Evolutionary conservation across 2,888 invertebrate species (phyloP).

Genomic region (Thecophora atra): DNA sequence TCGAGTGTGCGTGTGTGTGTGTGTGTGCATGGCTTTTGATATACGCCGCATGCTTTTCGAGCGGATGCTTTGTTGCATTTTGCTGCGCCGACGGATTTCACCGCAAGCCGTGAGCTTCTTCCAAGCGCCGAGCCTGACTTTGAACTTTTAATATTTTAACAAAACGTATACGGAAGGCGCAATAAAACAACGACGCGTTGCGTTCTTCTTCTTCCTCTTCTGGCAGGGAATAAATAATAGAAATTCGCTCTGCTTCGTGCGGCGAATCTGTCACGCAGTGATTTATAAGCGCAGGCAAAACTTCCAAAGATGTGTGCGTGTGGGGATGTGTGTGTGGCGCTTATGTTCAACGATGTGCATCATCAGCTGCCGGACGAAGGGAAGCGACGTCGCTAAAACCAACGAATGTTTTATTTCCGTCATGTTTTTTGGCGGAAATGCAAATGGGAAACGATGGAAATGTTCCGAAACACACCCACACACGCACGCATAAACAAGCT

Average conservation of each 20-base stretch:
- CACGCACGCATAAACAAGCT: not conserved
- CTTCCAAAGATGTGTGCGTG: conserved; percentile 35
- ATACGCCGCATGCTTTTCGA: not conserved
- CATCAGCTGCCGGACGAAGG: conserved; percentile 29
- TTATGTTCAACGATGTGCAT: not conserved
- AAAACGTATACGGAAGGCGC: no score
- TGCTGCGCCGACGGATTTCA: not conserved
- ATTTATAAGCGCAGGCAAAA: conserved; percentile 31
- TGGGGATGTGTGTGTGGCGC: no score
- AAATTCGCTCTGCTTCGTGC: no score
- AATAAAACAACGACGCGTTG: no score
- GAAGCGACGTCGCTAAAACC: conserved; percentile 35
- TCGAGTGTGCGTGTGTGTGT: not conserved
- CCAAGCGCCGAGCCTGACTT: not conserved
- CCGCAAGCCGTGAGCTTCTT: conserved; percentile 9
- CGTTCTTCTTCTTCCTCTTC: no score
- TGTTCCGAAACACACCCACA: not conserved
- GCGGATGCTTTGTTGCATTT: not conserved
- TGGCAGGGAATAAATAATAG: no score
- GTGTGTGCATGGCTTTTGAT: not conserved
- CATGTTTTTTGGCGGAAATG: conserved; percentile 41
- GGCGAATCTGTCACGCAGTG: conserved; percentile 33
- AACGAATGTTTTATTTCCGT: conserved; percentile 43
- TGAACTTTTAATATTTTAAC: conserved; percentile 1
- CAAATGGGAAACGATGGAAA: conserved; percentile 41